A percentile compares a stretch with the other conserved stretches of the same genome.
These are phyloP conservation scores for Dicerorhinus sumatrensis DNA, from an alignment of 2,113 vertebrate species.

Conservation along the genomic window DNA sequence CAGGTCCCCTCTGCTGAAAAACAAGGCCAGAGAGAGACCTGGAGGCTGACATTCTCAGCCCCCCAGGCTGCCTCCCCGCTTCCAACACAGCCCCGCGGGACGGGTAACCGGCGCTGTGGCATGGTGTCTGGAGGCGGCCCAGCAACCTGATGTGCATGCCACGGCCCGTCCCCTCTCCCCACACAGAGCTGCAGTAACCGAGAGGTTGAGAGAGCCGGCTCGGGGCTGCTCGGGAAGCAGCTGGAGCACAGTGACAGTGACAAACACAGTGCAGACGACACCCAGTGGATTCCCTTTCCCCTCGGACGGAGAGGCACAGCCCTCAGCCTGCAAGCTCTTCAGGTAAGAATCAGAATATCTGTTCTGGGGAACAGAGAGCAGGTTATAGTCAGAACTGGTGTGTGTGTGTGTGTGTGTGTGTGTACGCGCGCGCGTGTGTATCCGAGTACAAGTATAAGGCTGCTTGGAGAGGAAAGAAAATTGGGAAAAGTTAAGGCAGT, in stretches of 20 bases:
- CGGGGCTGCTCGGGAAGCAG: constrained; percentile 51
- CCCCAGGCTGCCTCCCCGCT: background rate
- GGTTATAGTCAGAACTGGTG: background rate
- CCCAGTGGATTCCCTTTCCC: background rate
- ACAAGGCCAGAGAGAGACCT: constrained; percentile 22
- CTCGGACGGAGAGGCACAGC: background rate
- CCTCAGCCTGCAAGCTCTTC: background rate
- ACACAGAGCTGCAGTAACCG: constrained; percentile 67
- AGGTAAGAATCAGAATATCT: constrained; percentile 65
- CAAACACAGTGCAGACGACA: background rate
- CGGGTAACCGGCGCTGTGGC: constrained; percentile 64
- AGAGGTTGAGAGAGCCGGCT: constrained; percentile 52
- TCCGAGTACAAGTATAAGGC: background rate
- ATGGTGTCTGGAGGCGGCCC: constrained; percentile 71
- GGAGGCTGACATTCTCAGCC: background rate
- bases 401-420: background rate
- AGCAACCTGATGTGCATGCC: constrained; percentile 77
- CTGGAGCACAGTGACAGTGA: constrained; percentile 1
- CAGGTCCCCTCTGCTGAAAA: constrained; percentile 45
- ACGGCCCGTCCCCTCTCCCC: constrained; percentile 75
- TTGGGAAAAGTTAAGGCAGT: background rate
- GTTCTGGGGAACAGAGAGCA: background rate
- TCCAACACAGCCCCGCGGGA: constrained; percentile 50
- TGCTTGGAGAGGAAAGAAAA: background rate
- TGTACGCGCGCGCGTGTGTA: background rate